These are phyloP conservation scores for Lithophane semibrunnea DNA, from an alignment of 2,888 invertebrate genomes.

Conservation along the genomic window DNA sequence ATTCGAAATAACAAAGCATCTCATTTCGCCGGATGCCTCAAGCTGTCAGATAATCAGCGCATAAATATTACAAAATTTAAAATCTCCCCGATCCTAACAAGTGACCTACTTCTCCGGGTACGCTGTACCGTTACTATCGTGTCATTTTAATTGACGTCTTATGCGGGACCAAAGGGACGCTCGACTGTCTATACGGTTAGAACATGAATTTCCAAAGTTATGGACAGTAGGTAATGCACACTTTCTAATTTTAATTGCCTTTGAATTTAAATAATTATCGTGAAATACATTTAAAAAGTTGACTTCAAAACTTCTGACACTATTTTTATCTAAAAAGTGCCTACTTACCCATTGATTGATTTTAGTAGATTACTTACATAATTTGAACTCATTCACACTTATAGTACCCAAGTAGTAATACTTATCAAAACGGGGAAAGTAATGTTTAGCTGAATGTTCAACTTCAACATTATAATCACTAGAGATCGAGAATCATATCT, in stretches of 20 bases:
- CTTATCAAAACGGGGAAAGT: constrained; percentile 8
- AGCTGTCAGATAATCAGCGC: constrained; percentile 42
- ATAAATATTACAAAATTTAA: constrained; percentile 56
- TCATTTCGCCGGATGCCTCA: constrained; percentile 42
- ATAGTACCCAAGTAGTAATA: neutral
- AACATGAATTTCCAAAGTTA: constrained; percentile 35
- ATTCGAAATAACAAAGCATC: constrained; percentile 34
- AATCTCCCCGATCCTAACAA: constrained; percentile 52
- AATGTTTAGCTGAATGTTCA: constrained; percentile 12
- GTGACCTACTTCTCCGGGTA: constrained; percentile 65
- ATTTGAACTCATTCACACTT: constrained; percentile 7
- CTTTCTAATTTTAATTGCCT: constrained; percentile 58
- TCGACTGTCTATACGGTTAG: constrained; percentile 28
- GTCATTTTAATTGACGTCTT: constrained; percentile 61
- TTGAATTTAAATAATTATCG: constrained; percentile 51
- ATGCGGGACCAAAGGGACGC: constrained; percentile 41
- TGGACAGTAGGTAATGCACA: constrained; percentile 30
- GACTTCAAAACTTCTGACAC: constrained; percentile 5
- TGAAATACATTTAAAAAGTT: constrained; percentile 7
- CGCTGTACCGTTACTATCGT: constrained; percentile 60
- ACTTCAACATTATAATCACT: constrained; percentile 27
- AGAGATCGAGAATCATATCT: constrained; percentile 34
- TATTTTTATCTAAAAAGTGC: constrained; percentile 26
- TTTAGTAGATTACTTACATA: constrained; percentile 3
- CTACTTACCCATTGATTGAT: neutral